These are phyloP conservation scores for Aporophyla nigra DNA, from an alignment of 2,888 invertebrate genomes.

Conservation along the genomic window DNA sequence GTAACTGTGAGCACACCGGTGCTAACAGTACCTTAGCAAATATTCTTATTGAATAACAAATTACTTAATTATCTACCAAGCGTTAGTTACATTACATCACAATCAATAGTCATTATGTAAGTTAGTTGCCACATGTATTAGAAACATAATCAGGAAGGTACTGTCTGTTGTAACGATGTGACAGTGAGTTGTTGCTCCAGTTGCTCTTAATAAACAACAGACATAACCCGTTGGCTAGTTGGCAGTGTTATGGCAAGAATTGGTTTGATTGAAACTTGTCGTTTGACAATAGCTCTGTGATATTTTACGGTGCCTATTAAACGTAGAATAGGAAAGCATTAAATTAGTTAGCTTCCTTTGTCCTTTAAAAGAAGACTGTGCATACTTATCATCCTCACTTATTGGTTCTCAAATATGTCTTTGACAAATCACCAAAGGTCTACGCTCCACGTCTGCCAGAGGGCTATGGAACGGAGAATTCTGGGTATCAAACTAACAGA, in stretches of 20 bases:
- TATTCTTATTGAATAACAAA: conserved; percentile 31
- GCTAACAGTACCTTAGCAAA: background rate
- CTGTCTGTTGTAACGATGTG: conserved; percentile 49
- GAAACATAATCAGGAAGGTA: conserved; percentile 56
- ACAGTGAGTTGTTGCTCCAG: conserved; percentile 42
- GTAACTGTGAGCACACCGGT: background rate
- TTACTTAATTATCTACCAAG: conserved; percentile 25
- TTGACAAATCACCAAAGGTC: too few relatives aligned
- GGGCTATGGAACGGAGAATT: too few relatives aligned
- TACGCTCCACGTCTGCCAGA: too few relatives aligned
- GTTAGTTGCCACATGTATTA: conserved; percentile 54
- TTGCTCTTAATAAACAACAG: conserved; percentile 20
- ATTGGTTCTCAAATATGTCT: too few relatives aligned
- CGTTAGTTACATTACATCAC: conserved; percentile 47
- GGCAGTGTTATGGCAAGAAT: background rate
- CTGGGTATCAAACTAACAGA: too few relatives aligned
- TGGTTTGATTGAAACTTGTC: background rate
- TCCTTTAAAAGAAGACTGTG: too few relatives aligned
- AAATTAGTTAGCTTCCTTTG: background rate
- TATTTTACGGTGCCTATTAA: background rate
- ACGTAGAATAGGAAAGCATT: background rate
- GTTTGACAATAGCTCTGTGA: background rate
- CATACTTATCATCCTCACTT: too few relatives aligned
- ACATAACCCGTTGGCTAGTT: conserved; percentile 6
- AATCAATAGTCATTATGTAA: conserved; percentile 50